Conservation (phyloP, 1,140 invertebrate species). For the Tribolium madens region DNA sequence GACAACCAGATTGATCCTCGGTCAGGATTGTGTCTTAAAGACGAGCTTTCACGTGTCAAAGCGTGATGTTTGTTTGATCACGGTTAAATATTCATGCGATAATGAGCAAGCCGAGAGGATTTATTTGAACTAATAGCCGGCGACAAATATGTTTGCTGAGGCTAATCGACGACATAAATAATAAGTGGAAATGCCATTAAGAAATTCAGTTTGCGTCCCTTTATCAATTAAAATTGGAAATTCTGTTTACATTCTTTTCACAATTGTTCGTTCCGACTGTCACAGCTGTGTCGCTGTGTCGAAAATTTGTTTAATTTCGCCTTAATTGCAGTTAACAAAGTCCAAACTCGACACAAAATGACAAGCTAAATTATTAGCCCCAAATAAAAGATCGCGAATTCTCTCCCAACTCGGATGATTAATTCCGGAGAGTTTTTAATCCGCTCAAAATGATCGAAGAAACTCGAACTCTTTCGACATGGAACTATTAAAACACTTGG, state of each 20-base stretch:
- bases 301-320: slow-evolving; percentile 25
- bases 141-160: background rate
- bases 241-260: slow-evolving; percentile 13
- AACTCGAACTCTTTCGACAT: slow-evolving; percentile 5
- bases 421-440: slow-evolving; percentile 29
- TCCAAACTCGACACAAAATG: slow-evolving; percentile 7
- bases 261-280: background rate
- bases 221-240: background rate
- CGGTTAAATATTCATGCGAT: slow-evolving; percentile 28
- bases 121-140: background rate
- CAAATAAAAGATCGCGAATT: slow-evolving; percentile 4
- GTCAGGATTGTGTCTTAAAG: slow-evolving; percentile 19
- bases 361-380: slow-evolving; percentile 22
- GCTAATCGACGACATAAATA: background rate
- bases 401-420: slow-evolving; percentile 14
- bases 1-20: slow-evolving; percentile 43
- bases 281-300: background rate
- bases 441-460: background rate
- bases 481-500: slow-evolving; percentile 42
- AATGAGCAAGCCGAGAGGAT: background rate
- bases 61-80: background rate
- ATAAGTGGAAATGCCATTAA: background rate
- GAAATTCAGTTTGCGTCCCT: background rate
- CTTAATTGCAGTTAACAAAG: slow-evolving; percentile 21
- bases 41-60: slow-evolving; percentile 20